Conservation (phyloP, 2,888 invertebrate species). For the Argyra leucocephala region DNA sequence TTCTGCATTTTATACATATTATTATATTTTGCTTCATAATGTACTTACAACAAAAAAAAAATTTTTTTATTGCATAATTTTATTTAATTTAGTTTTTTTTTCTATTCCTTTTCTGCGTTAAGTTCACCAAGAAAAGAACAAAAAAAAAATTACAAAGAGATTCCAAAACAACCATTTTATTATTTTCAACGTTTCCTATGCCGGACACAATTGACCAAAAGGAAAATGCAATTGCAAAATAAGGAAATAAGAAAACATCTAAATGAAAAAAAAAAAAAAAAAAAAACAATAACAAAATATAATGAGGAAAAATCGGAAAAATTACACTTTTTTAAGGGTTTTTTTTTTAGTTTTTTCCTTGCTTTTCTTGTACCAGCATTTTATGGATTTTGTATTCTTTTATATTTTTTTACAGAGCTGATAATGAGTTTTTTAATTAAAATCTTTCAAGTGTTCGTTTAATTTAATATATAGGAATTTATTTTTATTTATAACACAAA, state of each 20-base stretch:
- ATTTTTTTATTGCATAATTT: too few relatives aligned
- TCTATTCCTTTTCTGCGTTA: not conserved
- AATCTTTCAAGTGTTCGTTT: not conserved
- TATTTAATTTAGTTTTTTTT: not conserved
- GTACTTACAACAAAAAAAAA: too few relatives aligned
- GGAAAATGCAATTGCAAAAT: not conserved
- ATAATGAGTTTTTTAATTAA: conserved; percentile 3
- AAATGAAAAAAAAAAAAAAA: not conserved
- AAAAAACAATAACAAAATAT: not conserved
- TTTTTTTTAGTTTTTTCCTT: not conserved
- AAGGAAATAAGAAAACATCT: not conserved
- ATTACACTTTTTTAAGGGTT: too few relatives aligned
- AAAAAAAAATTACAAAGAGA: not conserved
- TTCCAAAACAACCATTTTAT: not conserved
- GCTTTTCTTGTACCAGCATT: not conserved
- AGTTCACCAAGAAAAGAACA: not conserved
- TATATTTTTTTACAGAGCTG: not conserved
- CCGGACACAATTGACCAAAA: conserved; percentile 3
- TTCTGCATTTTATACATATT: too few relatives aligned
- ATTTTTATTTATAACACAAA: not conserved
- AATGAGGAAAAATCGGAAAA: too few relatives aligned
- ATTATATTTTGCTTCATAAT: too few relatives aligned
- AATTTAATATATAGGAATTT: not conserved
- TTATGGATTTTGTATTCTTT: not conserved
- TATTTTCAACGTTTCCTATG: not conserved